Evolutionary conservation across 2,797 vertebrate genomes (phyloP), one percentile per base, ranked within the genome.

Genomic region (Cheracebus regulus): DNA sequence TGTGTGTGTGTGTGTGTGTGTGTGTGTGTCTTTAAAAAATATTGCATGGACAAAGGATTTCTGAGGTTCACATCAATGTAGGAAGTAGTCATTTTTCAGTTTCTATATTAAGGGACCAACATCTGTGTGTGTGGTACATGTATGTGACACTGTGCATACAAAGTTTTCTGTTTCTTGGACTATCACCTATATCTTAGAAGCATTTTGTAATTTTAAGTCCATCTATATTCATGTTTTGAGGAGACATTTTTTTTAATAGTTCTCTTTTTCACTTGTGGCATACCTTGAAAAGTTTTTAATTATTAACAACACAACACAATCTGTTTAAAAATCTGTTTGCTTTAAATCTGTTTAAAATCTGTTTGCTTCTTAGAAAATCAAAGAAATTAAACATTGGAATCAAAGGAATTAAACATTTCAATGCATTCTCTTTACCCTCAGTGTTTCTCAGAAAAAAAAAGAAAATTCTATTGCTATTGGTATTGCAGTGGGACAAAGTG

Each of bases 331-430:
- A 78, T 36, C 50, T 57, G 10, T 44, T 95, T 44, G 4, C 58
- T 55, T 67, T n/a, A n/a, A n/a, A n/a, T n/a, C n/a, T n/a, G n/a
- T 81, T 95, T 78, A 79, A 76, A 13, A 78, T 36, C 50, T 57
- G 10, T 44, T 95, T 44, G 4, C 58, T 55, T 67, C 67, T 73
- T 87, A 50, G 64, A 36, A 57, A 58, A 50, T 39, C 28, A 28
- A 86, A 75, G 48, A 12, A 89, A 33, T 13, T 82, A 33, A 10
- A 41, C 3, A 30, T 78, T 81, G n/a, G n/a, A 58, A 50, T 39
- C 28, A 28, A 86, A 75, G 48, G 15, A 89, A 33, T 13, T 82
- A 33, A 10, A 41, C 3, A 30, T 78, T 81, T 44, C 36, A 24
- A 20, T 12, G 39, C 19, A 33, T 48, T 58, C 26, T 44, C 10